Evolutionary conservation across 2,113 vertebrate genomes (phyloP).

Genomic region (Callionymus lyra): DNA sequence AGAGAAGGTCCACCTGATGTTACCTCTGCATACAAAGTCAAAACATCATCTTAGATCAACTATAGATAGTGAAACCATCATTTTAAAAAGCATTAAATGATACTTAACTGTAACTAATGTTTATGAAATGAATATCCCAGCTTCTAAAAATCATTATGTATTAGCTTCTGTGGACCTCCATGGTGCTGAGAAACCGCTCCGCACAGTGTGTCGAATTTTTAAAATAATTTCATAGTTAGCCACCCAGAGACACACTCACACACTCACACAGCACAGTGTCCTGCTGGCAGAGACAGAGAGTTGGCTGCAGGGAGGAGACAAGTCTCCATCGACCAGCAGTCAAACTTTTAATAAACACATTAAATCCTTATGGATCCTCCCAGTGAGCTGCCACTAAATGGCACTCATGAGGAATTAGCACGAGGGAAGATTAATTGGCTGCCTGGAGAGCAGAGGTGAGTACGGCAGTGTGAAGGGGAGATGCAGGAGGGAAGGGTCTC

Average conservation of each 20-base stretch:
- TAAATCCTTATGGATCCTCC: conserved; percentile 53
- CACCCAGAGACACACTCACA: conserved; percentile 19
- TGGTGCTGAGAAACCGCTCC: not conserved
- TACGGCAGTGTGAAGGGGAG: conserved; percentile 2
- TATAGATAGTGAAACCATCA: too few species aligned
- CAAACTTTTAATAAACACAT: conserved; percentile 59
- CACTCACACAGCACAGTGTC: conserved; percentile 23
- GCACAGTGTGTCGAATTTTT: conserved; percentile 29
- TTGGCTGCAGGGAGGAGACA: conserved; percentile 13
- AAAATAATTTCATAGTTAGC: conserved; percentile 37
- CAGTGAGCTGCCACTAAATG: conserved; percentile 40
- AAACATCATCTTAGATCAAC: too few species aligned
- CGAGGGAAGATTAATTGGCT: conserved; percentile 44
- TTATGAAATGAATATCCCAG: not conserved
- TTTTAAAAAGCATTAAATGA: too few species aligned
- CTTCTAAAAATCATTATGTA: too few species aligned
- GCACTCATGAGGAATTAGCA: conserved; percentile 49
- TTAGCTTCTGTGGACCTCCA: too few species aligned
- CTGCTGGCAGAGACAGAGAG: conserved; percentile 33
- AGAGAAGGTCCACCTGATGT: too few species aligned
- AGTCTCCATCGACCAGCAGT: conserved; percentile 43
- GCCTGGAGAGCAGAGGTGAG: conserved; percentile 18
- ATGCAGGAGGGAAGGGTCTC: not conserved
- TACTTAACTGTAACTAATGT: too few species aligned
- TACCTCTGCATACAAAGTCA: too few species aligned